A percentile compares a stretch with the other conserved stretches of the same genome.
Conservation (phyloP, 2,888 invertebrate genomes). For the Resseliella maxima region DNA sequence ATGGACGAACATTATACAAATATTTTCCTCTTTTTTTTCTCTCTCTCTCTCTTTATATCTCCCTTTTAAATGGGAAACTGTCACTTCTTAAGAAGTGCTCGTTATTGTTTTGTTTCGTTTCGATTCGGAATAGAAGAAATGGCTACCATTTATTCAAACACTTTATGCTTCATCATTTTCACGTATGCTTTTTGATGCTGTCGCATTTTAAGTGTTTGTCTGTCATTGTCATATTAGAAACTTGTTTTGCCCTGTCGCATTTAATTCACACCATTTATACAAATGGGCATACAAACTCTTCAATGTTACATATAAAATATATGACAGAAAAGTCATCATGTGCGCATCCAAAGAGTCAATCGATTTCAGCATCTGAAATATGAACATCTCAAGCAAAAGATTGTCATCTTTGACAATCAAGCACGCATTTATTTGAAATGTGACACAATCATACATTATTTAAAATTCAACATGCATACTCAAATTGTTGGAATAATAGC, state of each 20-base stretch:
- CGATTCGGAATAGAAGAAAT: not conserved
- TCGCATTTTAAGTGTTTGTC: not conserved
- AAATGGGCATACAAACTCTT: not conserved
- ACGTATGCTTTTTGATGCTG: constrained; percentile 33
- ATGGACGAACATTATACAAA: constrained; percentile 44
- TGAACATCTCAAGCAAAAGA: not conserved
- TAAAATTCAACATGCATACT: not conserved
- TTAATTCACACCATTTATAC: constrained; percentile 21
- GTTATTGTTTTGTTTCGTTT: constrained; percentile 49
- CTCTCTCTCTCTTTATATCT: not conserved
- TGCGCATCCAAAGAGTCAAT: constrained; percentile 25
- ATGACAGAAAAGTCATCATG: constrained; percentile 8
- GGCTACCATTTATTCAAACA: constrained; percentile 40
- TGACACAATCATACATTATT: not conserved
- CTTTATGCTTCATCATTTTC: constrained; percentile 11
- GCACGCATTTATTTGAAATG: not conserved
- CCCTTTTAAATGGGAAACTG: not conserved
- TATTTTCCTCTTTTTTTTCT: not conserved
- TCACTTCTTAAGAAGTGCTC: not conserved
- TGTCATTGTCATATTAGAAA: constrained; percentile 49
- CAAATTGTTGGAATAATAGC: not conserved
- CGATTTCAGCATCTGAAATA: not conserved
- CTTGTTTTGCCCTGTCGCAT: not conserved
- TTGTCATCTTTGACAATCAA: constrained; percentile 32
- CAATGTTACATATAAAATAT: not conserved